These are phyloP conservation scores for Heliconius himera DNA, from an alignment of 1,140 invertebrate species.

Conservation along the genomic window DNA sequence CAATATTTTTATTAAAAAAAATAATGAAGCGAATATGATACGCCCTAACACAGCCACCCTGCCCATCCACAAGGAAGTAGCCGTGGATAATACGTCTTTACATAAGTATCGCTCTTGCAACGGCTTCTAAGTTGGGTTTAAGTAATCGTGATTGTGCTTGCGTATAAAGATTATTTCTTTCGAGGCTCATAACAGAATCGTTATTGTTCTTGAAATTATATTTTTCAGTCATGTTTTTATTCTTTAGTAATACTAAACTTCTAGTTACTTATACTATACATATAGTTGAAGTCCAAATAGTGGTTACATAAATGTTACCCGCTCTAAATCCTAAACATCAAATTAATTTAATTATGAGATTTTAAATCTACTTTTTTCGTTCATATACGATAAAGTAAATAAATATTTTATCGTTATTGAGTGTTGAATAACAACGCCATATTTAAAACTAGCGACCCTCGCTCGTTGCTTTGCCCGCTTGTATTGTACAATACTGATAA, in stretches of 20 bases:
- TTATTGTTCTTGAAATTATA: not conserved
- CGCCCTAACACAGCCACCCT: not conserved
- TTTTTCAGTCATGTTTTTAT: not conserved
- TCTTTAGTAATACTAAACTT: not conserved
- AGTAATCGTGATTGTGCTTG: not conserved
- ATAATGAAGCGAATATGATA: not conserved
- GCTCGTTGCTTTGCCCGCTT: no score
- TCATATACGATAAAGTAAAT: no score
- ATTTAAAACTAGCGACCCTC: no score
- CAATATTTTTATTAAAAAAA: not conserved
- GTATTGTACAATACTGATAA: no score
- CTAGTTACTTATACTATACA: no score
- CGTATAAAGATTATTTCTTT: slow-evolving; percentile 9
- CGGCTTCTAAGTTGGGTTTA: slow-evolving; percentile 10
- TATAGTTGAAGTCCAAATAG: no score
- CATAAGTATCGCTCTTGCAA: not conserved
- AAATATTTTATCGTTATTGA: no score
- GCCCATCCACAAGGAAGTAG: not conserved
- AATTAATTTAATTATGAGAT: no score
- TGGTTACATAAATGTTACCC: no score
- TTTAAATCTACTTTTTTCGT: no score
- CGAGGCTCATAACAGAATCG: not conserved
- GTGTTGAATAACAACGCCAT: no score
- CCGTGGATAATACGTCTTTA: not conserved
- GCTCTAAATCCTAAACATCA: no score